Evolutionary conservation across 2,797 vertebrate species (phyloP).

Genomic region (Paguma larvata): DNA sequence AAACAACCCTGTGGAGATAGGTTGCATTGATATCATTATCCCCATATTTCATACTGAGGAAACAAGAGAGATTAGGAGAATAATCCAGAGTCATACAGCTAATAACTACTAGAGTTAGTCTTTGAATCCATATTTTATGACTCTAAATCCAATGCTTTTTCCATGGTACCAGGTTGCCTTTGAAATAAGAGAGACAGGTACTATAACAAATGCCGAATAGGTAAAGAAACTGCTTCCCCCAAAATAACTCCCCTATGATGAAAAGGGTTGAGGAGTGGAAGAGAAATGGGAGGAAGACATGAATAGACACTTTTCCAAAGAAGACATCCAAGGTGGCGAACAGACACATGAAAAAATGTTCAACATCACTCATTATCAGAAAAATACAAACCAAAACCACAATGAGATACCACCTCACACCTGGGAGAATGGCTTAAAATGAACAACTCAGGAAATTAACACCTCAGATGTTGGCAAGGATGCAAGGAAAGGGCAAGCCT

Average conservation of each 20-base stretch:
- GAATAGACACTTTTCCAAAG: no score
- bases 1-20: neutral
- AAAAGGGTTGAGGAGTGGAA: neutral
- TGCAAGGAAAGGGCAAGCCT: no score
- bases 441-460: no score
- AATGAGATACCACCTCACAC: no score
- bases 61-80: neutral
- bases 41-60: neutral
- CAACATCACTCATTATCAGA: no score
- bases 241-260: neutral
- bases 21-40: neutral
- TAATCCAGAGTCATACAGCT: neutral
- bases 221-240: neutral
- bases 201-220: neutral
- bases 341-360: no score
- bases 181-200: slow-evolving; percentile 40
- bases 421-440: no score
- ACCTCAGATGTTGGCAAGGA: no score
- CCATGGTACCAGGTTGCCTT: neutral
- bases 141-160: neutral
- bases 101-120: neutral
- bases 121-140: neutral
- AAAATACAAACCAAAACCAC: no score
- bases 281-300: no score
- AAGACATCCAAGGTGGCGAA: no score